Percentiles rank a stretch among this genome's conserved stretches.
Conservation (phyloP, 2,113 vertebrate species). For the Thinocorus orbignyianus region DNA sequence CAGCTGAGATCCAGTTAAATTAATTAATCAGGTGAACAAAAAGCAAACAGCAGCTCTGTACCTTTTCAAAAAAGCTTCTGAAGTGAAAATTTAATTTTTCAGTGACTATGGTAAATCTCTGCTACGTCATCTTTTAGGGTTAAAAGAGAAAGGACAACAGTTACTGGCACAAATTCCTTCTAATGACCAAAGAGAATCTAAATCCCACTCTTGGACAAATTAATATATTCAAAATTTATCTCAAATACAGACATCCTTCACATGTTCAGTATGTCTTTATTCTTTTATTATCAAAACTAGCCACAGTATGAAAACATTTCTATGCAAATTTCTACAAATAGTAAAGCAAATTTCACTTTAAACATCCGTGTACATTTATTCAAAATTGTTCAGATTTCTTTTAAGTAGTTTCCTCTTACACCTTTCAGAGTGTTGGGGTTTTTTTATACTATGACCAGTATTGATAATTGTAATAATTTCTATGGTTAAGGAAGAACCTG, state of each 20-base stretch:
- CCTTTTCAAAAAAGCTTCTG: not conserved
- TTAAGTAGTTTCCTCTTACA: not conserved
- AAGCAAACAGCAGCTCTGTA: not conserved
- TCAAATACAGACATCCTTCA: not conserved
- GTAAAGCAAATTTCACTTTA: not conserved
- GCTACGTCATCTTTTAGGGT: not conserved
- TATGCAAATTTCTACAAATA: not conserved
- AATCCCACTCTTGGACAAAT: not conserved
- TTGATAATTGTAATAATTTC: not conserved
- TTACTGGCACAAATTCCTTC: not conserved
- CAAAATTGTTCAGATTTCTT: not conserved
- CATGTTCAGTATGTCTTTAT: not conserved
- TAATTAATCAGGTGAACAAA: not conserved
- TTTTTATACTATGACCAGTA: not conserved
- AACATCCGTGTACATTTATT: not conserved
- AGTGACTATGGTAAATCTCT: not conserved
- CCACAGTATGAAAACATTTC: not conserved
- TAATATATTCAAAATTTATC: not conserved
- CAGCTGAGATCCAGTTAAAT: not conserved
- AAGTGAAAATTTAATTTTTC: not conserved
- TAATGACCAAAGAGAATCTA: not conserved
- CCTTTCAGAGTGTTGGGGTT: not conserved
- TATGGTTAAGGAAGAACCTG: not conserved
- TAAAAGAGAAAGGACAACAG: not conserved
- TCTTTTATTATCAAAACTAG: not conserved